Evolutionary conservation across 2,797 vertebrate genomes (phyloP).

Genomic region (Apogon hyalosoma): DNA sequence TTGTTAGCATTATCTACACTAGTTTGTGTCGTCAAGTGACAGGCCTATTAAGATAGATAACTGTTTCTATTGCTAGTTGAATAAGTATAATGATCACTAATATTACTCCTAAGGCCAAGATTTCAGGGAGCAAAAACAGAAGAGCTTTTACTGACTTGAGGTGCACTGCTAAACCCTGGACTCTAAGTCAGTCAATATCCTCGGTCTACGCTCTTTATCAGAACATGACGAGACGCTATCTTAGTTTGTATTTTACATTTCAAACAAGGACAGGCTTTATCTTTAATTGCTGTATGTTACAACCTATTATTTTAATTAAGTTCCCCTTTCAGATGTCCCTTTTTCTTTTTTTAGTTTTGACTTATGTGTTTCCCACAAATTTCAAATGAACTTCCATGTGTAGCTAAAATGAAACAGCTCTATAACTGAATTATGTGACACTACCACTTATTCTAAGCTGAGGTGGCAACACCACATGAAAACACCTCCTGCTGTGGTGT

Average conservation of each 20-base stretch:
- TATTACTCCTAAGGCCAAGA: constrained; percentile 21
- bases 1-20: constrained; percentile 28
- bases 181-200: constrained; percentile 34
- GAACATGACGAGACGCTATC: constrained; percentile 20
- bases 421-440: constrained; percentile 30
- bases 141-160: background rate
- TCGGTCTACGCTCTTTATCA: constrained; percentile 22
- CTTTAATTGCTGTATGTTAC: constrained; percentile 57
- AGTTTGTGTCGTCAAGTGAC: constrained; percentile 32
- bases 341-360: constrained; percentile 30
- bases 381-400: constrained; percentile 15
- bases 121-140: constrained; percentile 32
- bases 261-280: constrained; percentile 46
- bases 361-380: constrained; percentile 47
- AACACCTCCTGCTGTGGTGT: constrained; percentile 12
- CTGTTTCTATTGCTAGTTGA: constrained; percentile 22
- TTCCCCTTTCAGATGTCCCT: constrained; percentile 36
- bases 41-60: constrained; percentile 38
- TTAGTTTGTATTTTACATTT: constrained; percentile 40
- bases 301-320: constrained; percentile 55
- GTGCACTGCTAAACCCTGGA: background rate
- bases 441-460: constrained; percentile 28
- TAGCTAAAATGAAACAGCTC: constrained; percentile 25
- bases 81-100: constrained; percentile 27
- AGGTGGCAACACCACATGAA: constrained; percentile 26